Percentiles rank a stretch among this genome's conserved stretches.
These are phyloP conservation scores for Ochropleura leucogaster DNA, from an alignment of 2,888 invertebrate species.

Conservation along the genomic window DNA sequence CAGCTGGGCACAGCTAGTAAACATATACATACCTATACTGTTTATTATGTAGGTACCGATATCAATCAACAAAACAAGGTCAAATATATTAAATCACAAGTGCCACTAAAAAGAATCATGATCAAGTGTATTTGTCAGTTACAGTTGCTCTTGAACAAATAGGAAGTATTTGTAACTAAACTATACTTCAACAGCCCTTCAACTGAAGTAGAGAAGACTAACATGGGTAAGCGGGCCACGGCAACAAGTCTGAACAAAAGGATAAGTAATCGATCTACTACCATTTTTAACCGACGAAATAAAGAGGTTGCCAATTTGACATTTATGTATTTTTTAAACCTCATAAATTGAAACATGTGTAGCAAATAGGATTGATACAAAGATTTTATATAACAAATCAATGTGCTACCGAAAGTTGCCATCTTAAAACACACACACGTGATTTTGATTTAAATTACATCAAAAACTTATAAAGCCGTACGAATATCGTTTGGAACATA, in stretches of 20 bases:
- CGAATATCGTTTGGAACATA: slow-evolving; percentile 19
- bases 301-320: too few relatives aligned
- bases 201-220: slow-evolving; percentile 13
- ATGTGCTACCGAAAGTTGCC: neutral
- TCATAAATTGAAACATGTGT: neutral
- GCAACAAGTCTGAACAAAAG: neutral
- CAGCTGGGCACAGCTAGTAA: too few relatives aligned
- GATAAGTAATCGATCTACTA: neutral
- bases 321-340: too few relatives aligned
- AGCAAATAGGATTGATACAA: neutral
- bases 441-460: too few relatives aligned
- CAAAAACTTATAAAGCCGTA: neutral
- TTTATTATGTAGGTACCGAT: neutral
- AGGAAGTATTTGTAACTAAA: slow-evolving; percentile 20
- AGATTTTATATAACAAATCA: neutral
- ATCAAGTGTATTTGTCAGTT: slow-evolving; percentile 20
- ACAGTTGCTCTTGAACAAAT: slow-evolving; percentile 22
- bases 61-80: slow-evolving; percentile 17
- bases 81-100: slow-evolving; percentile 18
- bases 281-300: too few relatives aligned
- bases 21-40: neutral
- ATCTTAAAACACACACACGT: too few relatives aligned
- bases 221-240: neutral
- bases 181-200: slow-evolving; percentile 15
- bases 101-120: slow-evolving; percentile 18